Percentiles rank a stretch among this genome's conserved stretches.
phyloP scores from a whole-genome alignment of 2,797 vertebrate species.

The Pterois miles region DNA sequence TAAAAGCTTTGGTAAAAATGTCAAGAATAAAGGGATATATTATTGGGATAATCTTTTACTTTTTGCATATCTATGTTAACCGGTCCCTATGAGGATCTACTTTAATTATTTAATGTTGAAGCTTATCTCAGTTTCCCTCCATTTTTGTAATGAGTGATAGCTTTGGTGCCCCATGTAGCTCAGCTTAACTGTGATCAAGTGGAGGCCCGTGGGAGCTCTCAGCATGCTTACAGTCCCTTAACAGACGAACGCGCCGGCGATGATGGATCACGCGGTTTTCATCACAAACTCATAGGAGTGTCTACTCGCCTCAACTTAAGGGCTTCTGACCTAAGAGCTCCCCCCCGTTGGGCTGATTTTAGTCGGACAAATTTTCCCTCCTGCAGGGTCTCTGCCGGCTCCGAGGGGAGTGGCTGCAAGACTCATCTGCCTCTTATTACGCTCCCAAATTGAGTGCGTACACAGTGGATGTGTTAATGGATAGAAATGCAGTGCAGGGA shows the following conservation, averaged over 20 bases:
- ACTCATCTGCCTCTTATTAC: constrained; percentile 79
- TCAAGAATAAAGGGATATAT: not conserved
- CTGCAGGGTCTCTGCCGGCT: constrained; percentile 77
- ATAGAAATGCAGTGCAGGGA: constrained; percentile 66
- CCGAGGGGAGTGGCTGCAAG: constrained; percentile 49
- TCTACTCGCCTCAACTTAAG: constrained; percentile 87
- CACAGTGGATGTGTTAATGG: constrained; percentile 76
- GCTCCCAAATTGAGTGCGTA: constrained; percentile 62
- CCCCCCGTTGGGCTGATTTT: constrained; percentile 90
- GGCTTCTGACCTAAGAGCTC: constrained; percentile 87
- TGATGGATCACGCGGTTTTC: constrained; percentile 95
- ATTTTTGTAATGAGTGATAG: constrained; percentile 72
- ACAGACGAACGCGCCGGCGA: constrained; percentile 64
- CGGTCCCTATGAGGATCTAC: constrained; percentile 24
- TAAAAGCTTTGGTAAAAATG: not conserved
- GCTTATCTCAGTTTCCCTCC: constrained; percentile 59
- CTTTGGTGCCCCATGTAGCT: constrained; percentile 67
- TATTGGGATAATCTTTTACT: constrained; percentile 17
- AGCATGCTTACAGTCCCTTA: constrained; percentile 83
- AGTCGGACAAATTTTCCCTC: constrained; percentile 93
- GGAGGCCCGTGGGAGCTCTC: constrained; percentile 89
- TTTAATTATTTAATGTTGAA: constrained; percentile 64
- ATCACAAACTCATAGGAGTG: constrained; percentile 90
- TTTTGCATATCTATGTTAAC: constrained; percentile 10
- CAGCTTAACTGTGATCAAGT: constrained; percentile 89